Evolutionary conservation across 2,797 vertebrate species (phyloP), one percentile per base, ranked within the genome.

Genomic region (Hylomyscus alleni): DNA sequence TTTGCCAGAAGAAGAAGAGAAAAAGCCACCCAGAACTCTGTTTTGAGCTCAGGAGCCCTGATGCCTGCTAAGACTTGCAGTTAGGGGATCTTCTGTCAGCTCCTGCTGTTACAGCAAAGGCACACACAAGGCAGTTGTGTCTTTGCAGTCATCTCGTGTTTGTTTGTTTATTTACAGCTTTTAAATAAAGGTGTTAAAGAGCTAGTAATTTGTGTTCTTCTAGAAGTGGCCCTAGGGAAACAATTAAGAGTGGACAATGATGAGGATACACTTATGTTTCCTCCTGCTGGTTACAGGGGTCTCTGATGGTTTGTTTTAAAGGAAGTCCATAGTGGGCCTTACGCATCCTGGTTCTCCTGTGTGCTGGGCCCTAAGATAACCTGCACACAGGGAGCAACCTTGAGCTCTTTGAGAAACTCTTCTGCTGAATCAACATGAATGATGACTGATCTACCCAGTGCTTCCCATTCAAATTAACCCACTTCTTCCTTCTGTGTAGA

Each of bases 381-480:
- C 15, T 8, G 6, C 15, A n/a, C 7, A 69, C 17, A 19, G 15
- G 2, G 6, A 69, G 34, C 2, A n/a, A 9, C 15, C 6, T n/a
- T 69, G 67, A 69, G 17, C 17, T 19, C 34, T n/a, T 69, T 4
- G 15, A 8, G 67, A 69, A 69, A 9, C 34, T 15, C 2, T 19
- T n/a, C 34, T 69, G 34, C 67, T 67, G 29, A 15, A 19, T 69
- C 15, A 69, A 3, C 34, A 69, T 69, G 34, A 3, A 19, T 19
- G 14, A 17, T 0, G 2, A 19, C 34, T n/a, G 34, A 17, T n/a
- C 67, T 3, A 9, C 67, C 6, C 6, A n/a, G 15, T 31, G 62
- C 10, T 31, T 65, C 29, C 9, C 11, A n/a, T 10, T 13, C 62
- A 14, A 65, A 65, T 65, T 13, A 31, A 4, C 31, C 62, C 5